phyloP scores from a whole-genome alignment of 2,113 vertebrate species.

The Oncorhynchus keta region DNA sequence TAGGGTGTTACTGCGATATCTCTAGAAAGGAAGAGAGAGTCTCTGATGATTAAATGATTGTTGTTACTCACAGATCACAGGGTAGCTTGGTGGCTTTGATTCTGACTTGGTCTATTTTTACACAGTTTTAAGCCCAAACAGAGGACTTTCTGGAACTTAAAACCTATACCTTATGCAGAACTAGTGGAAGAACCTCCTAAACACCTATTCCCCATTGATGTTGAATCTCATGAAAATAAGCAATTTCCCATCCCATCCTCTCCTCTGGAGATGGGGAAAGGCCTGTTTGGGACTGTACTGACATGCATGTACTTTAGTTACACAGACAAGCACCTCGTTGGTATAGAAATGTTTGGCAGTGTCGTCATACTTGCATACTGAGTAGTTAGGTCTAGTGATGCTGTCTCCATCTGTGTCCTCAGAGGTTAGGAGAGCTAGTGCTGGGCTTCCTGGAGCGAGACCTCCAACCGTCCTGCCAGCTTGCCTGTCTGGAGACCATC shows the following conservation, averaged over 20 bases:
- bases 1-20: background rate
- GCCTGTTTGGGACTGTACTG: background rate
- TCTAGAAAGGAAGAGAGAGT: background rate
- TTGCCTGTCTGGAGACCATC: slow-evolving; percentile 86
- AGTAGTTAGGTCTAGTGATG: background rate
- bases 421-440: slow-evolving; percentile 82
- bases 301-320: too few relatives aligned
- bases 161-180: background rate
- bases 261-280: background rate
- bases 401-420: background rate
- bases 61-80: background rate
- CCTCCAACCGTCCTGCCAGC: slow-evolving; percentile 82
- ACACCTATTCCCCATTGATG: background rate
- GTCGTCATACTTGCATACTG: too few relatives aligned
- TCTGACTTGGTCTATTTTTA: background rate
- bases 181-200: background rate
- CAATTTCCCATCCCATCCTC: background rate
- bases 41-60: background rate
- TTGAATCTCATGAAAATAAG: slow-evolving; percentile 1
- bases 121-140: background rate
- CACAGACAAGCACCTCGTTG: too few relatives aligned
- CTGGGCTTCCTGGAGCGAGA: slow-evolving; percentile 78
- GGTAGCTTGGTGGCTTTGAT: background rate
- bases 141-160: background rate
- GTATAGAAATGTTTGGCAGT: too few relatives aligned